Evolutionary conservation across 2,888 invertebrate species (phyloP).

Genomic region (Syrista parreyssii): DNA sequence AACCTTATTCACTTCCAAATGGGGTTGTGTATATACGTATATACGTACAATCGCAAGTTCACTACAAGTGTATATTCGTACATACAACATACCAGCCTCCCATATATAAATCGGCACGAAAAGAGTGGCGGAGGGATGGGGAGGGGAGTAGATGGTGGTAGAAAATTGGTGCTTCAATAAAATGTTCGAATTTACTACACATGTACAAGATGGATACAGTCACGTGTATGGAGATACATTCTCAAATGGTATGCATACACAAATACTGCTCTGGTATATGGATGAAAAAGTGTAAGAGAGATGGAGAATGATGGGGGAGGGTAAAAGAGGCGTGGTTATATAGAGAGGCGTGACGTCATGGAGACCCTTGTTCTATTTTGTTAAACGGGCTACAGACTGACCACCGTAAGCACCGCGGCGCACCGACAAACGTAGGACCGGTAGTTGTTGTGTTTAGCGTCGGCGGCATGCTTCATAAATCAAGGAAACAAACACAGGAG

Average conservation of each 20-base stretch:
- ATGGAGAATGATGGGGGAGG: slow-evolving; percentile 6
- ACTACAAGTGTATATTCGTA: neutral
- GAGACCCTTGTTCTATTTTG: slow-evolving; percentile 55
- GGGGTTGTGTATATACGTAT: neutral
- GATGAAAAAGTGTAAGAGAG: slow-evolving; percentile 7
- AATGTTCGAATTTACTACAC: neutral
- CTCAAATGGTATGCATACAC: neutral
- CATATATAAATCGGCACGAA: neutral
- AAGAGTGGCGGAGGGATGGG: slow-evolving; percentile 5
- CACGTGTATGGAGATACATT: neutral
- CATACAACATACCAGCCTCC: neutral
- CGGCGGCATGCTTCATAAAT: slow-evolving; percentile 63
- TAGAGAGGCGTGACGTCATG: slow-evolving; percentile 50
- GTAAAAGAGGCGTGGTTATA: slow-evolving; percentile 41
- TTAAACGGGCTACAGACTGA: slow-evolving; percentile 30
- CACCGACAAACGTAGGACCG: slow-evolving; percentile 17
- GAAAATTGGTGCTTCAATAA: neutral
- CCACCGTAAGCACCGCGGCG: slow-evolving; percentile 14
- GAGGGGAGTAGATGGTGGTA: slow-evolving; percentile 9
- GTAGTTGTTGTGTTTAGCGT: slow-evolving; percentile 58
- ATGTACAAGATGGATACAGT: neutral
- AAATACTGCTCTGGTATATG: neutral
- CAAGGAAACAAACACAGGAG: slow-evolving; percentile 62
- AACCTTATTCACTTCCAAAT: neutral
- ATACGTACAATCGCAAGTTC: neutral